Conservation (phyloP, 2,113 vertebrate genomes). For the Varanus salvator region DNA sequence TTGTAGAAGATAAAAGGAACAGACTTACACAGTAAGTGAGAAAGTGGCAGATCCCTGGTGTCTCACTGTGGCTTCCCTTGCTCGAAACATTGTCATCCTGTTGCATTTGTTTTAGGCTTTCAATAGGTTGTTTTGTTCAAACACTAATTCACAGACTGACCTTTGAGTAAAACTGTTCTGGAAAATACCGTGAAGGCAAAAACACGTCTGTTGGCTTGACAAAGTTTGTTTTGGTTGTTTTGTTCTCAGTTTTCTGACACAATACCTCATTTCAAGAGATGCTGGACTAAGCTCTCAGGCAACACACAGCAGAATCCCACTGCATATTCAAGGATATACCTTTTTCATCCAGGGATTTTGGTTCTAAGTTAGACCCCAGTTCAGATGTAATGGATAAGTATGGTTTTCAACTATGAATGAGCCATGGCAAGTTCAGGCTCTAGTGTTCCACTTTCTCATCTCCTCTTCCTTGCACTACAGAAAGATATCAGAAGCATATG, state of each 20-base stretch:
- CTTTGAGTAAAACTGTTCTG: slow-evolving; percentile 4
- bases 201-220: background rate
- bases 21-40: background rate
- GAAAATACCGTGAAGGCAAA: background rate
- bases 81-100: background rate
- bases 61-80: background rate
- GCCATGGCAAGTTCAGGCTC: background rate
- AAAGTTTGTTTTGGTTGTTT: background rate
- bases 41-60: background rate
- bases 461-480: background rate
- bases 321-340: background rate
- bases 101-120: slow-evolving; percentile 14
- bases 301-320: background rate
- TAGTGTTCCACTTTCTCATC: background rate
- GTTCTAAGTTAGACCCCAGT: background rate
- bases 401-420: background rate
- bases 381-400: background rate
- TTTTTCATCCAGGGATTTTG: background rate
- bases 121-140: slow-evolving; percentile 12
- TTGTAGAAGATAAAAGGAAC: background rate
- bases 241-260: slow-evolving; percentile 5
- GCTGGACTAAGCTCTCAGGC: slow-evolving; percentile 28
- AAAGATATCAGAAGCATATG: background rate
- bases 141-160: slow-evolving; percentile 21
- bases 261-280: slow-evolving; percentile 27